Evolutionary conservation across 2,113 vertebrate genomes (phyloP), one percentile per base, ranked within the genome.

Genomic region (Cettia cetti): DNA sequence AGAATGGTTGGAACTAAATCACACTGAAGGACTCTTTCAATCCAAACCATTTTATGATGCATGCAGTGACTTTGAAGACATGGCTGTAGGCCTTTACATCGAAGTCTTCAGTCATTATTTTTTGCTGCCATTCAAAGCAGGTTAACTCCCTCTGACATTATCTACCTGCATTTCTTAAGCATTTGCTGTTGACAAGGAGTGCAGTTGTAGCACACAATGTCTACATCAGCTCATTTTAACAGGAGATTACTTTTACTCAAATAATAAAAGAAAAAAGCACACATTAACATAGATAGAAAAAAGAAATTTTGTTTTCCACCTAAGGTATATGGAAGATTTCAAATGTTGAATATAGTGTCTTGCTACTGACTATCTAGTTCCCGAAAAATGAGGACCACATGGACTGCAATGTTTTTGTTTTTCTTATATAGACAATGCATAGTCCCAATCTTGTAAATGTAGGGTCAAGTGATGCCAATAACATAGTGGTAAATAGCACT

Each of bases 321-420:
- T 40, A 45, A 53, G 22, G n/a, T 13, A 20, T 47, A 52, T 5
- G 10, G 7, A 74, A 50, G 10, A 45, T 39, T 19, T 74, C 9
- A 11, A 54, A 17, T 57, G 17, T 53, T 70, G 76, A 77, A 57
- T 45, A 66, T 70, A 50, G 1, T 39, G 30, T 53, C 26, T 30
- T 42, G 14, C 6, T 11, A 30, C 37, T 57, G 49, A 40, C 28
- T 76, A 30, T 40, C 20, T 37, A 52, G 35, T 26, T 90, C 35
- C 54, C 57, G 35, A 63, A 86, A 85, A 79, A 54, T 6, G 8
- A 44, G 16, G 19, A 33, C 13, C 10, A 1, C 16, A 24, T 15
- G 8, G 13, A 54, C n/a, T 0, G 0, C 1, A 6, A 10, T 37
- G 10, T 17, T 54, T n/a, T 75, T 42, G 15, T 44, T 69, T 33